Evolutionary conservation across 2,797 vertebrate species (phyloP).

Genomic region (Morelia viridis): DNA sequence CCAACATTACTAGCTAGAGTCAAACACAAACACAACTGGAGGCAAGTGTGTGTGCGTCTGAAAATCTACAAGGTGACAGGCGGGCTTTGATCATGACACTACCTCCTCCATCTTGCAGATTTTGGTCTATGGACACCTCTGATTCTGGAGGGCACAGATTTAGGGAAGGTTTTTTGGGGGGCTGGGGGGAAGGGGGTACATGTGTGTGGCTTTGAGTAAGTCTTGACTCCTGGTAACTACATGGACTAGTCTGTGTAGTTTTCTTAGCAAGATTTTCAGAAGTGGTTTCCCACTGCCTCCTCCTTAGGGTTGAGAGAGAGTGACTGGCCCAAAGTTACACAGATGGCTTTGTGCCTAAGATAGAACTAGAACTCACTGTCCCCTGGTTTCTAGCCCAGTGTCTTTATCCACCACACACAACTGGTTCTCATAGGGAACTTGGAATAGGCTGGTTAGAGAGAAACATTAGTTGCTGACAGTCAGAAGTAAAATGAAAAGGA

Average conservation of each 20-base stretch:
- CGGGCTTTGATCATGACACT: neutral
- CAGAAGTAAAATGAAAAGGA: neutral
- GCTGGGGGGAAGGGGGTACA: neutral
- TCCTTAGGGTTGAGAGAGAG: neutral
- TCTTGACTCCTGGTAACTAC: neutral
- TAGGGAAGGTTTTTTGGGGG: neutral
- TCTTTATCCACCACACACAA: neutral
- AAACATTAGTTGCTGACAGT: neutral
- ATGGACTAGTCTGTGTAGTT: neutral
- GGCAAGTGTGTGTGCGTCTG: neutral
- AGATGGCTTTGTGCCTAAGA: neutral
- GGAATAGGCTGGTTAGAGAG: neutral
- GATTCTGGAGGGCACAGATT: neutral
- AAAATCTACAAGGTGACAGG: neutral
- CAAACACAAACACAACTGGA: neutral
- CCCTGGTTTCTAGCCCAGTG: neutral
- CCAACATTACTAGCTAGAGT: neutral
- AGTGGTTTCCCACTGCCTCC: neutral
- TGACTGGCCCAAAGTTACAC: neutral
- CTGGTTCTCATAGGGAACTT: neutral
- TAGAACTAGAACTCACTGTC: neutral
- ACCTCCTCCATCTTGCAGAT: neutral
- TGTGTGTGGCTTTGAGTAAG: neutral
- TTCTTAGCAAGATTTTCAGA: neutral
- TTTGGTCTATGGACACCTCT: neutral